Evolutionary conservation across 2,888 invertebrate genomes (phyloP), one percentile per base, ranked within the genome.

Genomic region (Melanophora roralis): DNA sequence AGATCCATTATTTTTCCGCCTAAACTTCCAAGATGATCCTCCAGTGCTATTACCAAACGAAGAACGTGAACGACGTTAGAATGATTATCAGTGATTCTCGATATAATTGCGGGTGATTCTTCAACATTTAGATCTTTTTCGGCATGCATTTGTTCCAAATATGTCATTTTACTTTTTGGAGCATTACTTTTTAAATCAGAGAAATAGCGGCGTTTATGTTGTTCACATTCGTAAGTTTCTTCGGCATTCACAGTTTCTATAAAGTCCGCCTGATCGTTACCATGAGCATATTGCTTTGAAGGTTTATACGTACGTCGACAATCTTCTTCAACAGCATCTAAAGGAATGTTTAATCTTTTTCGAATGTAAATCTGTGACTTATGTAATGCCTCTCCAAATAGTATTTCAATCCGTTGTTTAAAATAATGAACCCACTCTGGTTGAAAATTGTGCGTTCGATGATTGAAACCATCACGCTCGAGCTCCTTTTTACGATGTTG

Each of bases 371-470:
- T 34, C 53, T 81, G 74, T 1, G 83, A 68, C 9, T 81, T 74
- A 77, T 92, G 91, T n/a, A 95, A 84, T 84, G 94, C 94, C 27
- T 93, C 92, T 19, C 92, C 92, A 86, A 94, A 94, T 23, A 96
- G 87, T 82, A 94, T 94, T 68, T 93, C 92, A 93, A 95, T 94
- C 23, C 94, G 92, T 73, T 92, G 92, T 85, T 94, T 94, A 95
- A 96, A 96, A 88, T 92, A 95, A 67, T 92, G 90, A 67, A 95
- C 95, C 96, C 96, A 96, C 84, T 96, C 96, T 0, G 95, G 94
- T 85, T 95, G 95, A 88, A 95, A 96, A 87, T 96, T 95, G 86
- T 95, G 93, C 75, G 93, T 93, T 9, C 93, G 91, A 0, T 94
- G 93, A 86, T 96, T 94, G 8, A 81, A 74, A 19, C 85, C 84